A percentile compares a stretch with the other conserved stretches of the same genome.
Evolutionary conservation across 2,113 vertebrate species (phyloP).

Genomic region (Pteropus alecto): DNA sequence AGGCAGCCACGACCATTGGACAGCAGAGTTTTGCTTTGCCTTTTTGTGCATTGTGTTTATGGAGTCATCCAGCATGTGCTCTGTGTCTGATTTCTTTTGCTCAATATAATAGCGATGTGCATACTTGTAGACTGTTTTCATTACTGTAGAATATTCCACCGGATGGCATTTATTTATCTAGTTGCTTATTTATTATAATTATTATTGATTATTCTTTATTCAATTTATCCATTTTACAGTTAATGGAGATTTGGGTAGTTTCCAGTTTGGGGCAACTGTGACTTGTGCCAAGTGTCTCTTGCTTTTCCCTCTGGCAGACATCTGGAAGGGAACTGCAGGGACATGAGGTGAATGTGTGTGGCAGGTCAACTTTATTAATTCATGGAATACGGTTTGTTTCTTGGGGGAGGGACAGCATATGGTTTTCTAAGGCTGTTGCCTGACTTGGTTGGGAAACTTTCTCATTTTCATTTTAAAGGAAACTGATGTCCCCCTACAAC

Average conservation of each 20-base stretch:
- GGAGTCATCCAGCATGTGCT: not conserved
- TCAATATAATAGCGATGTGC: not conserved
- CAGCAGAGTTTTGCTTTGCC: not conserved
- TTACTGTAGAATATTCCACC: not conserved
- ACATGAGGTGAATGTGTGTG: not conserved
- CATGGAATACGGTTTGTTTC: not conserved
- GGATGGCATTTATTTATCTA: not conserved
- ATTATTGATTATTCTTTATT: not conserved
- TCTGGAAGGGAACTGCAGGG: not conserved
- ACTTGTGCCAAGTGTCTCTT: not conserved
- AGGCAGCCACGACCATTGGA: rapidly evolving
- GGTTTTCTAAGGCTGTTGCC: not conserved
- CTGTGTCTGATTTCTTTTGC: not conserved
- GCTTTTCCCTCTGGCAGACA: not conserved
- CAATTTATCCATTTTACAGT: not conserved
- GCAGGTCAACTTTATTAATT: not conserved
- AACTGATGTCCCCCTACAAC: not conserved
- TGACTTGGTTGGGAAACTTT: not conserved
- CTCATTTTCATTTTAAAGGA: constrained; percentile 35
- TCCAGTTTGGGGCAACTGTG: not conserved
- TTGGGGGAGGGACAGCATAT: not conserved
- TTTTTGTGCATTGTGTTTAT: not conserved
- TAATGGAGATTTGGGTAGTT: not conserved
- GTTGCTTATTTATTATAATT: not conserved
- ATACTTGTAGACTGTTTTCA: rapidly evolving